Base-by-base conservation (phyloP, 1,140 invertebrate species). In the Paramacrobiotus metropolitanus region DNA sequence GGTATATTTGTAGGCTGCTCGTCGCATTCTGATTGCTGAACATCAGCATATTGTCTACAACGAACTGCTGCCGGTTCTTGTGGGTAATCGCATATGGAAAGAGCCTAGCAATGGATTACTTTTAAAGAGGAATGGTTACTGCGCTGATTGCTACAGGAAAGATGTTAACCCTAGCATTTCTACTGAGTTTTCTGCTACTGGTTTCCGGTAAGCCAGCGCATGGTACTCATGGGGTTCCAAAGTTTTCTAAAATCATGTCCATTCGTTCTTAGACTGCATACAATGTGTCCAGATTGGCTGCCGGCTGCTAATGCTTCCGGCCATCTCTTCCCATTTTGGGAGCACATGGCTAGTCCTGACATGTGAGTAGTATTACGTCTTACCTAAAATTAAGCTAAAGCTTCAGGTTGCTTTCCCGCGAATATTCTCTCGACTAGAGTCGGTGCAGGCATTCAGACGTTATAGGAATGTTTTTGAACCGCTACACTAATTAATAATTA, bases 31-130 rank as follows among this genome's bases (percentile, higher is more conserved):
- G 1, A 69, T 69, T 15, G 75, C 71, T 2, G 65, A 73, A 62
- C 67, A 70, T 59, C 75, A 76, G 66, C 69, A 75, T 62, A 67
- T 76, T 40, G 65, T 71, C 1, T 76, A 71, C 61, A 68, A 67
- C 29, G 73, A 76, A 60, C 72, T 68, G 61, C 66, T 77, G 2
- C 75, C 75, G 1, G 63, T 64, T 18, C 21, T 70, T 9, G 44
- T 71, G 4, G 67, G 67, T 18, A 89, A 89, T 72, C 85, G 92
- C 65, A 82, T 89, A 21, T 55, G 28, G 15, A 55, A 28, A 4
- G 48, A 55, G 24, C 48, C 48, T 20, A 24, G 15, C 48, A 55
- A 55, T 28, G 48, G 48, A 4, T 28, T 55, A 24, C 15, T 9
- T 9, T 28, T 55, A 24, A 55, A 15, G 15, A 4, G 28, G 24